Conservation (phyloP, 2,888 invertebrate genomes). For the Drosophila tanythrix region DNA sequence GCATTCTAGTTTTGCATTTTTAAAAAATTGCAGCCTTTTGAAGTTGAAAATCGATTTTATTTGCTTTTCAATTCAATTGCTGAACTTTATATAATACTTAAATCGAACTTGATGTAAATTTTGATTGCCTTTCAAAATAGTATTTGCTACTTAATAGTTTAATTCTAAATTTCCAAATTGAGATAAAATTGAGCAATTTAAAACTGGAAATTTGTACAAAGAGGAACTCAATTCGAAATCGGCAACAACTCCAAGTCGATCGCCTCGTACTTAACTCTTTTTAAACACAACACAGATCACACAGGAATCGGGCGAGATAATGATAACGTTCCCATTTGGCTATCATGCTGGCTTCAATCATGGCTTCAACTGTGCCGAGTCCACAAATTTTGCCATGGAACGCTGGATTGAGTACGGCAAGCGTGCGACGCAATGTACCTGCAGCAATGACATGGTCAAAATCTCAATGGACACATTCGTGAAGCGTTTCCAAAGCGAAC, state of each 20-base stretch:
- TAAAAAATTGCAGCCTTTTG: too few relatives aligned
- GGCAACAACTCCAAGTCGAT: not conserved
- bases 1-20: not conserved
- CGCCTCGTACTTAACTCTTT: not conserved
- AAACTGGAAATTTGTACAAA: not conserved
- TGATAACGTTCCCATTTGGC: conserved; percentile 99
- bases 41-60: not conserved
- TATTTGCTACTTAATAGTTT: not conserved
- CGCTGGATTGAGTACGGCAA: conserved; percentile 99
- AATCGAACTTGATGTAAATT: not conserved
- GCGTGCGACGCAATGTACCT: conserved; percentile 93
- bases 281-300: conserved; percentile 89
- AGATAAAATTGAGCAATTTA: not conserved
- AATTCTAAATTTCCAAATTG: not conserved
- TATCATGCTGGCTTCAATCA: conserved; percentile 99
- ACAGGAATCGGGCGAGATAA: conserved; percentile 97
- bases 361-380: conserved; percentile 99
- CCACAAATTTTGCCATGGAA: conserved; percentile 98
- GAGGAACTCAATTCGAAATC: not conserved
- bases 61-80: not conserved
- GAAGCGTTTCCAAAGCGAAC: conserved; percentile 94
- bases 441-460: conserved; percentile 97
- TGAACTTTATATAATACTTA: too few relatives aligned
- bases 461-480: conserved; percentile 99
- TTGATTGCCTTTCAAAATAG: not conserved